Conservation (phyloP, 2,797 vertebrate genomes). For the Knipowitschia caucasica region DNA sequence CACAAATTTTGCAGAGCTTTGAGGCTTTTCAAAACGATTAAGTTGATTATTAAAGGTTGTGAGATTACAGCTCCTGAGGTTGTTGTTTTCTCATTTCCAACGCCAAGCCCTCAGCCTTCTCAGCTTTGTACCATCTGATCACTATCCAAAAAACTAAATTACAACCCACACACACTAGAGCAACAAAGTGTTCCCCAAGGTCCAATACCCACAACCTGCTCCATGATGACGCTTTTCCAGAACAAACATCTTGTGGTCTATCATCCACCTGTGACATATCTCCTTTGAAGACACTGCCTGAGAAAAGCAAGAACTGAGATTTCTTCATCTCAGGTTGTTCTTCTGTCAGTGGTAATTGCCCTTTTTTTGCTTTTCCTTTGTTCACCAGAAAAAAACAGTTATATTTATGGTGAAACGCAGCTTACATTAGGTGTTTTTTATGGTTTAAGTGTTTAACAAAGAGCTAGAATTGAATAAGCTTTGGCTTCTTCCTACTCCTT, state of each 20-base stretch:
- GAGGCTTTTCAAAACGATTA: conserved; percentile 16
- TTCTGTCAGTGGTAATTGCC: not conserved
- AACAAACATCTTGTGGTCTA: not conserved
- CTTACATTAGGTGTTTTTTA: too few relatives aligned
- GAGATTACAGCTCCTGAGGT: conserved; percentile 47
- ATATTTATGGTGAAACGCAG: too few relatives aligned
- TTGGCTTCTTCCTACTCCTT: too few relatives aligned
- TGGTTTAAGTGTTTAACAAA: too few relatives aligned
- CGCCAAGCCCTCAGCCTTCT: conserved; percentile 11
- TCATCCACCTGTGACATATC: not conserved
- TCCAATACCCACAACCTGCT: not conserved
- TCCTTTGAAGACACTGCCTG: conserved; percentile 21
- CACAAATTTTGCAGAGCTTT: conserved; percentile 1
- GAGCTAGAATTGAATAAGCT: too few relatives aligned
- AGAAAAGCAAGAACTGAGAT: conserved; percentile 16
- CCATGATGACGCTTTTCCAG: not conserved
- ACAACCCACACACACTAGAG: not conserved
- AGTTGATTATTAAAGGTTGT: conserved; percentile 14
- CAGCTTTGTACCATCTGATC: conserved; percentile 35
- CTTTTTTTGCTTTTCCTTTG: not conserved
- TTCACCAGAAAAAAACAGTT: not conserved
- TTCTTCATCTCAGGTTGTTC: conserved; percentile 15
- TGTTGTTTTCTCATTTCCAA: conserved; percentile 40
- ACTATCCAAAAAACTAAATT: conserved; percentile 14
- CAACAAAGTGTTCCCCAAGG: conserved; percentile 19